phyloP scores from a whole-genome alignment of 2,113 vertebrate species.

The Neolamprologus variostigma region DNA sequence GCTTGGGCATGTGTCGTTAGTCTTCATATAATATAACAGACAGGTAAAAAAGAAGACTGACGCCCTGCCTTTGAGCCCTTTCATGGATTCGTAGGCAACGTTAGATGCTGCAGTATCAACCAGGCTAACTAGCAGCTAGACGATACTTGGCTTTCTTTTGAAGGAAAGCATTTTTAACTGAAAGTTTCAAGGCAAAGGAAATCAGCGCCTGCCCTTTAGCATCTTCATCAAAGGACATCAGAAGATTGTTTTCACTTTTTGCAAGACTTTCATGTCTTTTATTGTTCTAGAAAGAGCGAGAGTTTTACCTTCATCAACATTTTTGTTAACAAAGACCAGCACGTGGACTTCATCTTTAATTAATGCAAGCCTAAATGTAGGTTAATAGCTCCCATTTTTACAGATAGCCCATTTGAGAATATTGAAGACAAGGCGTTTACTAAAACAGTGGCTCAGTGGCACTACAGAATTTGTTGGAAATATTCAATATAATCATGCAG shows the following conservation, averaged over 20 bases:
- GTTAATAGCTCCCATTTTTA: accelerated
- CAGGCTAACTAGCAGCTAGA: background rate
- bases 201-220: background rate
- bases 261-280: background rate
- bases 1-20: background rate
- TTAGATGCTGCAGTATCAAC: background rate
- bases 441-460: background rate
- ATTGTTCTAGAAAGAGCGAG: background rate
- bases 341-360: background rate
- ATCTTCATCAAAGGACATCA: background rate
- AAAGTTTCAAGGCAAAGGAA: background rate
- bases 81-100: background rate
- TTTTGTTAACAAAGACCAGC: background rate
- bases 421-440: accelerated
- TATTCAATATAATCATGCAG: background rate
- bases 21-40: background rate
- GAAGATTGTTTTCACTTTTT: background rate
- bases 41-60: background rate
- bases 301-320: background rate
- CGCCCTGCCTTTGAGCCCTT: background rate
- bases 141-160: background rate
- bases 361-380: background rate
- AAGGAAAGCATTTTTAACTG: background rate
- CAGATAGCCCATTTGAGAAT: background rate
- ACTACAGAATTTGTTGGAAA: background rate